Base-by-base conservation (phyloP, 2,113 vertebrate genomes). In the Microtus montanus region DNA sequence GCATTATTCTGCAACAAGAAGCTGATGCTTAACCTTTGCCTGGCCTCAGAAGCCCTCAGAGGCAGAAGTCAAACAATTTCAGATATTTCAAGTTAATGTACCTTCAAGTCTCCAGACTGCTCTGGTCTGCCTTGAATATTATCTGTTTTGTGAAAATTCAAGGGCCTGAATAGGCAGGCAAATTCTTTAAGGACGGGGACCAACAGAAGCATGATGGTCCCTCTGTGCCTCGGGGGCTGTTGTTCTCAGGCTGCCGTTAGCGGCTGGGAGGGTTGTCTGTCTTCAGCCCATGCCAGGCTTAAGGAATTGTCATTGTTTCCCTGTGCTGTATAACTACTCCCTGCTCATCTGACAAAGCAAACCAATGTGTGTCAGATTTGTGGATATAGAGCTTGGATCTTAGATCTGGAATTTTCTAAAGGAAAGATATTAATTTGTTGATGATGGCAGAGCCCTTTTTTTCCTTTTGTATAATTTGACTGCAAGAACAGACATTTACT, bases 1-100 rank as follows among this genome's bases (percentile, higher is more conserved):
- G 58, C 87, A 89, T 91, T 93, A 52, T 78, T 95, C 22, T 80
- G 52, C 71, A 96, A 82, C 64, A 94, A 92, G 89, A 95, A 96
- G 96, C 54, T 96, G 92, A 86, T 92, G 38, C 41, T 97, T 96
- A 95, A 96, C 96, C 94, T 96, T 78, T 95, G 61, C 47, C 75
- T 82, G 83, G 89, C 89, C 84, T 95, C 90, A 68, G 86, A 87
- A 19, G 33, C 91, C 87, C 68, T 92, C 73, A 63, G 74, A 77
- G 87, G 61, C 74, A 83, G 89, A 85, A 94, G 77, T 47, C 84
- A 88, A 87, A 71, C 35, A 89, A 77, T 94, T 97, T 95, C 20
- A 75, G 71, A 28, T 91, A 89, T 93, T 95, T 97, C 92, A 90
- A 41, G 35, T 47, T 90, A 95, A 95, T 89, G 87, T 86, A 49